Percentiles rank a stretch among this genome's conserved stretches.
These are phyloP conservation scores for Papilio polyxenes DNA, from an alignment of 1,140 invertebrate genomes.

Conservation along the genomic window DNA sequence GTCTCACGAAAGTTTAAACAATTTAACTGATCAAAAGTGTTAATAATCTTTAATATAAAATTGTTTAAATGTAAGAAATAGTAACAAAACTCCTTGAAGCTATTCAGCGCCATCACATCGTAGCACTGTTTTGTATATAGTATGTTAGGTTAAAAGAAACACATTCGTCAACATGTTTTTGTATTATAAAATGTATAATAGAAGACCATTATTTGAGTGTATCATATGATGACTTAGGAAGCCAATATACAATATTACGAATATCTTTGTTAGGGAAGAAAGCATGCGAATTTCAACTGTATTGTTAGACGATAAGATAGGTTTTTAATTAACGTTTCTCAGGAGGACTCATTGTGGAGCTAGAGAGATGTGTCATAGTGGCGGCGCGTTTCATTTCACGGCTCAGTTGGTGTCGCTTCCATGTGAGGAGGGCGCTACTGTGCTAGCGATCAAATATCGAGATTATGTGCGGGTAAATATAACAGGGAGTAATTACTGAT, in stretches of 20 bases:
- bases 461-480: background rate
- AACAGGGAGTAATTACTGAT: background rate
- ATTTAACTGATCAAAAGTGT: too few relatives aligned
- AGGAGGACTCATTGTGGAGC: background rate
- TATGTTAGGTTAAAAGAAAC: too few relatives aligned
- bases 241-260: slow-evolving; percentile 5
- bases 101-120: too few relatives aligned
- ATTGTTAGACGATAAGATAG: background rate
- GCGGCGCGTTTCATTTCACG: slow-evolving; percentile 31
- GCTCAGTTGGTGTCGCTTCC: slow-evolving; percentile 11
- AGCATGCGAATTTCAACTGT: background rate
- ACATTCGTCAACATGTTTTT: too few relatives aligned
- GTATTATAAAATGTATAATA: too few relatives aligned
- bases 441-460: slow-evolving; percentile 10
- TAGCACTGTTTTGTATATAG: too few relatives aligned
- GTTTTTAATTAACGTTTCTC: background rate
- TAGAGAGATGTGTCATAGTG: slow-evolving; percentile 19
- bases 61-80: background rate
- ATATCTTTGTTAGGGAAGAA: background rate
- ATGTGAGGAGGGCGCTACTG: background rate
- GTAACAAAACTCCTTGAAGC: background rate
- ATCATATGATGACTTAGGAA: background rate
- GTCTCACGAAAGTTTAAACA: too few relatives aligned
- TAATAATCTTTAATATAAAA: too few relatives aligned
- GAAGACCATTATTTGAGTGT: background rate